Percentiles rank a stretch among this genome's conserved stretches.
Evolutionary conservation across 2,797 vertebrate species (phyloP).

Genomic region (Catostomus latipinnis): DNA sequence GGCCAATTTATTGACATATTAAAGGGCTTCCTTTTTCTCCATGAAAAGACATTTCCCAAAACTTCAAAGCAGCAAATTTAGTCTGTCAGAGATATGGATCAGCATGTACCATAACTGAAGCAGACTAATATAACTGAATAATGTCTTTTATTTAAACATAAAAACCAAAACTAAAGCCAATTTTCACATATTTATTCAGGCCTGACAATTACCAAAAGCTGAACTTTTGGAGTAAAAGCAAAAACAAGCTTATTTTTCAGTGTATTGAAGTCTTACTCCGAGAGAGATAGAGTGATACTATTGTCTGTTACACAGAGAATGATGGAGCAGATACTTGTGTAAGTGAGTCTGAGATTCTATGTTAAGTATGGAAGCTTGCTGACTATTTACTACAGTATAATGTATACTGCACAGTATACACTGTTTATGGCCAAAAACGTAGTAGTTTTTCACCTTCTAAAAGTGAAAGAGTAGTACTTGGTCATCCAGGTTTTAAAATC

Average conservation of each 20-base stretch:
- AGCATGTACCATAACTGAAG: conserved; percentile 5
- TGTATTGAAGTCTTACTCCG: neutral
- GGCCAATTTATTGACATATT: conserved; percentile 24
- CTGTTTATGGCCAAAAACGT: too few species aligned
- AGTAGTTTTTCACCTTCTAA: too few species aligned
- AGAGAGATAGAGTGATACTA: neutral
- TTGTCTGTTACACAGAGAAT: neutral
- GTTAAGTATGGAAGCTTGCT: too few species aligned
- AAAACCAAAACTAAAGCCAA: conserved; percentile 21
- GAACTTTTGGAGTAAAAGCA: conserved; percentile 9
- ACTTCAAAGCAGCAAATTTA: conserved; percentile 28
- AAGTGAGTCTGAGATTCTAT: too few species aligned
- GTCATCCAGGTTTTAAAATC: too few species aligned
- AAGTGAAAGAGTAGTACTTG: too few species aligned
- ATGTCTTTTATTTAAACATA: conserved; percentile 4
- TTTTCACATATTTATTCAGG: conserved; percentile 3
- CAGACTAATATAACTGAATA: conserved; percentile 7
- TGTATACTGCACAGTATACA: too few species aligned
- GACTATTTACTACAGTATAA: too few species aligned
- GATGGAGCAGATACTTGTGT: neutral
- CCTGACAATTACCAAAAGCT: conserved; percentile 7
- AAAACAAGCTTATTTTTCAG: conserved; percentile 2
- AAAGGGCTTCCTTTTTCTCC: neutral
- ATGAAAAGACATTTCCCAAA: neutral
- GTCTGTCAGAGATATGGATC: conserved; percentile 23